Percentiles rank a stretch among this genome's conserved stretches.
These are phyloP conservation scores for Holotrichia oblita DNA, from an alignment of 1,140 invertebrate species.

Conservation along the genomic window DNA sequence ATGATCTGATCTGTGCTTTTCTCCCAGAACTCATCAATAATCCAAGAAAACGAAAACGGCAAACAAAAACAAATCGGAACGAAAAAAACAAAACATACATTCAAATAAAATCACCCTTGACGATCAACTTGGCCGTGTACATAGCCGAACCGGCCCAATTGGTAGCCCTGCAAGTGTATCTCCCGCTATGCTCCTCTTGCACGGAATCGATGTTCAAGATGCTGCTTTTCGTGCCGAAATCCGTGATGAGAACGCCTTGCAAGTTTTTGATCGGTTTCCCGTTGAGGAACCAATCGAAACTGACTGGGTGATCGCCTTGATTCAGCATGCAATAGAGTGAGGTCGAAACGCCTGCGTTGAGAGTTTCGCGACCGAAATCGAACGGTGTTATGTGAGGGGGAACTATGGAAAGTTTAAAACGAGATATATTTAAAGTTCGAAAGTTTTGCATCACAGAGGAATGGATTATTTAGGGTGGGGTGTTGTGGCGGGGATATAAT, in stretches of 20 bases:
- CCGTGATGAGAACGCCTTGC: slow-evolving; percentile 57
- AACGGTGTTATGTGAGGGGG: slow-evolving; percentile 65
- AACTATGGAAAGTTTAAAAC: slow-evolving; percentile 56
- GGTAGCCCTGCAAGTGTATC: slow-evolving; percentile 70
- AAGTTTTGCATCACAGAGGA: too few species aligned
- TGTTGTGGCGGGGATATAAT: too few species aligned
- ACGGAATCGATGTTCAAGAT: slow-evolving; percentile 69
- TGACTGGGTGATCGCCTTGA: slow-evolving; percentile 79
- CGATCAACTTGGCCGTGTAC: slow-evolving; percentile 64
- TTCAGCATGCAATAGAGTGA: slow-evolving; percentile 77
- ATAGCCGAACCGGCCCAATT: slow-evolving; percentile 65
- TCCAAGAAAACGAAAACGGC: too few species aligned
- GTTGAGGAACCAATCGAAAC: slow-evolving; percentile 77
- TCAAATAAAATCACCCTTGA: slow-evolving; percentile 65
- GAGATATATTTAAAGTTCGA: neutral
- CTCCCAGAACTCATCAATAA: neutral
- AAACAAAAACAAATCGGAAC: neutral
- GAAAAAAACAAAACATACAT: slow-evolving; percentile 40
- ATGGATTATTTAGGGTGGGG: too few species aligned
- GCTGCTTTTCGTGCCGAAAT: slow-evolving; percentile 66
- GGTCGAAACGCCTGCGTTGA: slow-evolving; percentile 75
- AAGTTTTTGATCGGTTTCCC: slow-evolving; percentile 55
- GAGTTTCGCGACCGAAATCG: slow-evolving; percentile 68
- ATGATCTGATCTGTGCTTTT: neutral
- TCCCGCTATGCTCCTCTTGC: slow-evolving; percentile 61